These are phyloP conservation scores for Euplagia quadripunctaria DNA, from an alignment of 2,888 invertebrate genomes.

Conservation along the genomic window DNA sequence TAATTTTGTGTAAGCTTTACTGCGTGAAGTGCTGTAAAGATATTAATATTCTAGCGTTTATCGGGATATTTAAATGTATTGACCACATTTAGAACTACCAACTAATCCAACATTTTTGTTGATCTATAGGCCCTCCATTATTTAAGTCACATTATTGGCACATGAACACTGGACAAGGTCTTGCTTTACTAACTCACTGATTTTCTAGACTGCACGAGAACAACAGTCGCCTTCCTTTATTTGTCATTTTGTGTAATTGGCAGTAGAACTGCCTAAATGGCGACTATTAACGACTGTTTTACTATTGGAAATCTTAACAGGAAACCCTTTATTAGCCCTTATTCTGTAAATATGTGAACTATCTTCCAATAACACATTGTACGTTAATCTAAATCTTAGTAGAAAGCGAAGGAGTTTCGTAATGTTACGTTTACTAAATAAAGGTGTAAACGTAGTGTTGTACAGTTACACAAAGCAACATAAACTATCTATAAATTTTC, in stretches of 20 bases:
- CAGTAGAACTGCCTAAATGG: neutral
- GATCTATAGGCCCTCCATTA: neutral
- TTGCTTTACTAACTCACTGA: neutral
- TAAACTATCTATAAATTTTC: slow-evolving; percentile 20
- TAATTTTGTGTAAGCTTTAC: neutral
- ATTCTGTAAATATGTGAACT: slow-evolving; percentile 8
- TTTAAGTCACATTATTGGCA: neutral
- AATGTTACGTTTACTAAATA: slow-evolving; percentile 17
- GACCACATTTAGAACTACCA: neutral
- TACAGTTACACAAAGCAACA: slow-evolving; percentile 14
- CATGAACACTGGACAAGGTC: neutral
- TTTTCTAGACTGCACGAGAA: neutral
- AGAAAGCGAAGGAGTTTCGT: slow-evolving; percentile 1
- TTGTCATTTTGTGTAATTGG: neutral
- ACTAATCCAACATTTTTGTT: too few species aligned
- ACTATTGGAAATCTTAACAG: neutral
- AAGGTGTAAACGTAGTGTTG: slow-evolving; percentile 18
- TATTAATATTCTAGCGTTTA: neutral
- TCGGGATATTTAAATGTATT: neutral
- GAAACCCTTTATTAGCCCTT: neutral
- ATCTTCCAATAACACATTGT: neutral
- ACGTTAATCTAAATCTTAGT: neutral
- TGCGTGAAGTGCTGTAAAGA: neutral
- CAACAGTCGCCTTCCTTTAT: neutral
- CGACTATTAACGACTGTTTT: neutral